Evolutionary conservation across 2,797 vertebrate species (phyloP).

Genomic region (Epinephelus awoara): DNA sequence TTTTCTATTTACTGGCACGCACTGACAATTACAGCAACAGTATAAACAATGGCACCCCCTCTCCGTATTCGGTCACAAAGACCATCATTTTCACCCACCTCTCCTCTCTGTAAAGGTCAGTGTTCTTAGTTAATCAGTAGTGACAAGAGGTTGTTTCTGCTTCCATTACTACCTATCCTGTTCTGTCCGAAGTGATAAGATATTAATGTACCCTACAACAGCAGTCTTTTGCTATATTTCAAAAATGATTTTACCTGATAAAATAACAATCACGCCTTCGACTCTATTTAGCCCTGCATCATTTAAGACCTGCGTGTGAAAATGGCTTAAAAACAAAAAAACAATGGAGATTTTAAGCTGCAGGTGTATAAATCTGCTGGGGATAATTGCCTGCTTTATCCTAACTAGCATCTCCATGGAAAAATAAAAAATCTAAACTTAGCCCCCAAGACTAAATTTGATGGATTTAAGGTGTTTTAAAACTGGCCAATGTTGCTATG

Average conservation of each 20-base stretch:
- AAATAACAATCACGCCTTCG: constrained; percentile 38
- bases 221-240: constrained; percentile 30
- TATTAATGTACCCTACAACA: constrained; percentile 20
- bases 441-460: constrained; percentile 2
- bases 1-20: constrained; percentile 51
- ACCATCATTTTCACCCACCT: constrained; percentile 50
- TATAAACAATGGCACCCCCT: constrained; percentile 42
- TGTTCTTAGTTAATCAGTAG: constrained; percentile 67
- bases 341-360: constrained; percentile 17
- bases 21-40: constrained; percentile 52
- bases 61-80: constrained; percentile 37
- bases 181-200: constrained; percentile 50
- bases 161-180: constrained; percentile 53
- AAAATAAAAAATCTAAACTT: constrained; percentile 29
- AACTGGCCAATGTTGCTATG: constrained; percentile 49
- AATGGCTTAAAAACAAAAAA: constrained; percentile 19
- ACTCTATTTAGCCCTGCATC: constrained; percentile 19
- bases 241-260: constrained; percentile 41
- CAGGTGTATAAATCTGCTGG: constrained; percentile 31
- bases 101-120: constrained; percentile 69
- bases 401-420: constrained; percentile 24
- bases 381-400: constrained; percentile 35
- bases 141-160: constrained; percentile 59
- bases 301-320: constrained; percentile 20
- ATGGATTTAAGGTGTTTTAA: constrained; percentile 44